These are phyloP conservation scores for Drosophila pseudotakahashii DNA, from an alignment of 2,888 invertebrate species.

Conservation along the genomic window DNA sequence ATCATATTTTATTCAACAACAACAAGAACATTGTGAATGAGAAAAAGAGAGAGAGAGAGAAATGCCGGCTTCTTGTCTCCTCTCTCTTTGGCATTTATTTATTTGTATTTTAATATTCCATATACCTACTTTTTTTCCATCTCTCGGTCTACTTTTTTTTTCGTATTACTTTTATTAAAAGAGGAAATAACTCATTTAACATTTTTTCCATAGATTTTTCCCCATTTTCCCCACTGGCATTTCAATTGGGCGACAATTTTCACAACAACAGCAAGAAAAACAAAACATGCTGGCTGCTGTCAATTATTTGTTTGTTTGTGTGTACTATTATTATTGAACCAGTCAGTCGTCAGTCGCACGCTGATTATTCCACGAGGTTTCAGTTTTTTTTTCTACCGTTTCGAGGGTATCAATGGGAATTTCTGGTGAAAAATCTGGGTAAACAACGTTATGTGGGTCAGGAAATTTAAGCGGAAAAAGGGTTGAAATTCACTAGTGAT, in stretches of 20 bases:
- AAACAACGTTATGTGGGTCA: slow-evolving; percentile 6
- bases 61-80: slow-evolving; percentile 17
- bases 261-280: slow-evolving; percentile 27
- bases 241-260: slow-evolving; percentile 45
- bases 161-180: slow-evolving; percentile 53
- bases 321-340: slow-evolving; percentile 35
- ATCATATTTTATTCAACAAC: slow-evolving; percentile 14
- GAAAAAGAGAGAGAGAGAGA: neutral
- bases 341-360: slow-evolving; percentile 15
- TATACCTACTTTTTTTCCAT: neutral
- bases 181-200: slow-evolving; percentile 72
- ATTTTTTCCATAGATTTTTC: slow-evolving; percentile 47
- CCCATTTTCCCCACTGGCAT: slow-evolving; percentile 22
- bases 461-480: slow-evolving; percentile 5
- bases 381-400: slow-evolving; percentile 5
- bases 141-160: slow-evolving; percentile 16
- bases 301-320: slow-evolving; percentile 35
- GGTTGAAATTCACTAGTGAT: neutral
- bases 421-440: neutral
- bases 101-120: slow-evolving; percentile 32
- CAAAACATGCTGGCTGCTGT: slow-evolving; percentile 40
- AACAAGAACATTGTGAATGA: neutral
- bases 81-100: slow-evolving; percentile 10
- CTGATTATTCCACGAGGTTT: slow-evolving; percentile 25
- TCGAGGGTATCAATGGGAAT: slow-evolving; percentile 13